Conservation (phyloP, 2,113 vertebrate genomes). For the Lophius piscatorius region DNA sequence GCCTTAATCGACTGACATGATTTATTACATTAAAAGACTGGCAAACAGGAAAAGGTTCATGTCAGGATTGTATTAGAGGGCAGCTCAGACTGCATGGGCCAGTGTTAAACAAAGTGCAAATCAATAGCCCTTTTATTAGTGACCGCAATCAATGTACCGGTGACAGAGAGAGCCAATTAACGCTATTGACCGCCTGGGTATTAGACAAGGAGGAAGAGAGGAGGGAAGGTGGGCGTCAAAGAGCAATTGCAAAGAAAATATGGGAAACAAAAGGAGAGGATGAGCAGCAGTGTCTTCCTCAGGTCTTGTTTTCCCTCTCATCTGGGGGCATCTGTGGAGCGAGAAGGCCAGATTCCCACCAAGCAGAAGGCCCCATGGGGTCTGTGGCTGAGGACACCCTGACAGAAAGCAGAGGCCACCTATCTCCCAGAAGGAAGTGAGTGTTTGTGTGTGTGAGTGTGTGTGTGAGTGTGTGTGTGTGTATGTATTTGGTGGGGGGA, state of each 20-base stretch:
- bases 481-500: slow-evolving; percentile 3
- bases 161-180: slow-evolving; percentile 88
- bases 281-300: slow-evolving; percentile 79
- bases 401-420: slow-evolving; percentile 90
- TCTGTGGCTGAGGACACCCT: slow-evolving; percentile 80
- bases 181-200: slow-evolving; percentile 78
- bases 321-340: slow-evolving; percentile 55
- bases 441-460: slow-evolving; percentile 25
- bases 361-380: slow-evolving; percentile 77
- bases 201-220: slow-evolving; percentile 43
- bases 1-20: slow-evolving; percentile 75
- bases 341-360: slow-evolving; percentile 90
- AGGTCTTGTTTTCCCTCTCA: slow-evolving; percentile 69
- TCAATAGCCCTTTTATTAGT: slow-evolving; percentile 90
- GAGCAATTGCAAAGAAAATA: slow-evolving; percentile 54
- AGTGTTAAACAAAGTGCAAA: slow-evolving; percentile 85
- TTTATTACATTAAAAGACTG: slow-evolving; percentile 81
- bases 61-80: slow-evolving; percentile 83
- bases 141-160: slow-evolving; percentile 86
- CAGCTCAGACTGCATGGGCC: slow-evolving; percentile 76
- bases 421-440: slow-evolving; percentile 85
- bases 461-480: slow-evolving; percentile 49
- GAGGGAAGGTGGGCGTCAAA: slow-evolving; percentile 55
- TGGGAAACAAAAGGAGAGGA: slow-evolving; percentile 37
- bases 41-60: slow-evolving; percentile 86